Conservation (phyloP, 2,888 invertebrate genomes). For the Bruchidius siliquastri region DNA sequence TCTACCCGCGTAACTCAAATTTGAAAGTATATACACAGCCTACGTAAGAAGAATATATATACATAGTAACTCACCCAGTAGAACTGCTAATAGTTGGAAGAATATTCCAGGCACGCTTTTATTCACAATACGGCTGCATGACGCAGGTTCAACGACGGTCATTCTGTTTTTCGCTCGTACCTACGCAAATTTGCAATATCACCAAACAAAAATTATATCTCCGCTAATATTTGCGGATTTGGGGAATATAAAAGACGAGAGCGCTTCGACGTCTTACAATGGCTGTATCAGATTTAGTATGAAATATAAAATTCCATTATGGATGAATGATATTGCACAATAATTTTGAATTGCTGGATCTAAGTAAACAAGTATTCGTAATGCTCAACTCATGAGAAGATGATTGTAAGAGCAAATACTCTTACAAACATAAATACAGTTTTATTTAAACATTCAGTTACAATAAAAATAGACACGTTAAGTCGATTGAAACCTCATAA, state of each 20-base stretch:
- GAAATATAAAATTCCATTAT: neutral
- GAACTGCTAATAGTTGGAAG: neutral
- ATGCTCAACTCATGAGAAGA: neutral
- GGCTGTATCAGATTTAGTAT: neutral
- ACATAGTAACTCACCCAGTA: neutral
- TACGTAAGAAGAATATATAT: no score
- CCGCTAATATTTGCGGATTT: neutral
- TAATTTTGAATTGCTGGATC: neutral
- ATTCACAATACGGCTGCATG: neutral
- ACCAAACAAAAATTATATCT: no score
- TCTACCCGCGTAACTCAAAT: no score
- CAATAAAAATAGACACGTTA: no score
- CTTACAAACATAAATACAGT: no score
- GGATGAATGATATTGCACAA: neutral
- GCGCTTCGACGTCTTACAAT: neutral
- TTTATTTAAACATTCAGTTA: no score
- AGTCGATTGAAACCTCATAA: no score
- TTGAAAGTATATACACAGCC: no score
- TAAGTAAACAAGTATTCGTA: neutral
- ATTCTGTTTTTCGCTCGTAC: neutral
- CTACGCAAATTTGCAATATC: no score
- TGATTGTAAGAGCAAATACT: neutral
- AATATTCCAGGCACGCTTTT: neutral
- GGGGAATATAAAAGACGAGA: neutral
- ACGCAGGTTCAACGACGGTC: neutral